Conservation (phyloP, 2,797 vertebrate species). For the Gadopsis marmoratus region DNA sequence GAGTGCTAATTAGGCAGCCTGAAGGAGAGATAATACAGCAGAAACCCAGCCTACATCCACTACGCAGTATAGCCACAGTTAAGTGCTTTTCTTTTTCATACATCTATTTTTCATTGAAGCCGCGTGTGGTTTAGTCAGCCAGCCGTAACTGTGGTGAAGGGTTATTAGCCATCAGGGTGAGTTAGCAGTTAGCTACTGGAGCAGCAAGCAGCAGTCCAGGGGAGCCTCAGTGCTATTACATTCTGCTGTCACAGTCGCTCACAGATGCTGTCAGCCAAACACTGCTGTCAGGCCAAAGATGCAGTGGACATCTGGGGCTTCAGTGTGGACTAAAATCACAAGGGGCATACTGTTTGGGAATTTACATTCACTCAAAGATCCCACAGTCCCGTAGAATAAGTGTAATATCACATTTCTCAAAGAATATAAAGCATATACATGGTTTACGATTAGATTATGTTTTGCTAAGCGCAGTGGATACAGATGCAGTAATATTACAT, state of each 20-base stretch:
- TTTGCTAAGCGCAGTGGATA: constrained; percentile 20
- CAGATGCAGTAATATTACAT: constrained; percentile 32
- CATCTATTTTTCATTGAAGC: constrained; percentile 76
- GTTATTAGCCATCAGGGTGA: constrained; percentile 84
- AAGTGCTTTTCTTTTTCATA: constrained; percentile 60
- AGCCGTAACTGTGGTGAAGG: constrained; percentile 79
- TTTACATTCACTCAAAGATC: constrained; percentile 50
- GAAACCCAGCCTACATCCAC: constrained; percentile 60
- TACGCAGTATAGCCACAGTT: constrained; percentile 54
- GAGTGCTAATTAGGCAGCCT: constrained; percentile 75
- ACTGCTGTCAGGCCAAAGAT: constrained; percentile 74
- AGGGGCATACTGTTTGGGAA: constrained; percentile 52
- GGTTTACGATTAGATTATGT: constrained; percentile 39
- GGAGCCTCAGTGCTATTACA: constrained; percentile 76
- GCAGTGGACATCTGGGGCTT: constrained; percentile 73
- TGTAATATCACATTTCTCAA: constrained; percentile 40
- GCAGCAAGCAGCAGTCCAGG: constrained; percentile 76
- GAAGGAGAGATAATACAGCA: constrained; percentile 71
- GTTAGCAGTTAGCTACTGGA: constrained; percentile 78
- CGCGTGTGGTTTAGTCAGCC: constrained; percentile 73
- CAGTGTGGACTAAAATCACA: constrained; percentile 48
- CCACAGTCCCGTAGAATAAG: constrained; percentile 7
- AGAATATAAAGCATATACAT: constrained; percentile 28
- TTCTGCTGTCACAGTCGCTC: constrained; percentile 80
- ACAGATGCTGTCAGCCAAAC: constrained; percentile 75